Conservation (phyloP, 2,797 vertebrate genomes). For the Odontamblyopus rebecca region DNA sequence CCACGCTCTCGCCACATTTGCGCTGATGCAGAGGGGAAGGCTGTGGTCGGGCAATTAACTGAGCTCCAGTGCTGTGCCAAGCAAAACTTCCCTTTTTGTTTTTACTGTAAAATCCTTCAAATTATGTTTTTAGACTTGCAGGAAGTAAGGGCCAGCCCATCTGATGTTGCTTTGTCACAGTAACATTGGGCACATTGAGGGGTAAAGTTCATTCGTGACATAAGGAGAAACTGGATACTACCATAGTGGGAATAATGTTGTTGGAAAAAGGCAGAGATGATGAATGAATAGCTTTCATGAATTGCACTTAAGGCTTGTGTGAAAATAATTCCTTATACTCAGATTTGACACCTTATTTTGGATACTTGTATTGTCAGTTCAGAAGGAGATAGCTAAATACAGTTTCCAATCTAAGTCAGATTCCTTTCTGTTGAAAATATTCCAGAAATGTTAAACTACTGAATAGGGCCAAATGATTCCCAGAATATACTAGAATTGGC, state of each 20-base stretch:
- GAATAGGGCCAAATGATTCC: conserved; percentile 4
- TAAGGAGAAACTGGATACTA: conserved; percentile 44
- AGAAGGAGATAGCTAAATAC: not conserved
- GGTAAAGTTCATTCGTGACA: conserved; percentile 38
- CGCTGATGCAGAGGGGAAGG: conserved; percentile 73
- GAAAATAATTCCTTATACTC: conserved; percentile 15
- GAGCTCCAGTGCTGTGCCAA: conserved; percentile 71
- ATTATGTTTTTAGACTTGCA: conserved; percentile 74
- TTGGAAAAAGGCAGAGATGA: conserved; percentile 40
- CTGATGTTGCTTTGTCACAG: conserved; percentile 62
- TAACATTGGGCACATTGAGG: conserved; percentile 53
- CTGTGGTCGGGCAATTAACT: conserved; percentile 79
- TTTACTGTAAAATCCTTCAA: conserved; percentile 74
- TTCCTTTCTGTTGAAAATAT: not conserved
- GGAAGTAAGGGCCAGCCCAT: conserved; percentile 47
- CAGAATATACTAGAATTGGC: not conserved
- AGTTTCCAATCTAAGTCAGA: not conserved
- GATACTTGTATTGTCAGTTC: not conserved
- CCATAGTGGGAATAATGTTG: conserved; percentile 34
- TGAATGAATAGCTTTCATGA: conserved; percentile 58
- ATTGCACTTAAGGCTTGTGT: conserved; percentile 15
- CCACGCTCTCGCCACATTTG: conserved; percentile 69
- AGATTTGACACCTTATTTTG: conserved; percentile 3
- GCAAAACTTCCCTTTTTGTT: conserved; percentile 81
- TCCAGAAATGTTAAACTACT: conserved; percentile 6